Evolutionary conservation across 2,113 vertebrate genomes (phyloP).

Genomic region (Barbus barbus): DNA sequence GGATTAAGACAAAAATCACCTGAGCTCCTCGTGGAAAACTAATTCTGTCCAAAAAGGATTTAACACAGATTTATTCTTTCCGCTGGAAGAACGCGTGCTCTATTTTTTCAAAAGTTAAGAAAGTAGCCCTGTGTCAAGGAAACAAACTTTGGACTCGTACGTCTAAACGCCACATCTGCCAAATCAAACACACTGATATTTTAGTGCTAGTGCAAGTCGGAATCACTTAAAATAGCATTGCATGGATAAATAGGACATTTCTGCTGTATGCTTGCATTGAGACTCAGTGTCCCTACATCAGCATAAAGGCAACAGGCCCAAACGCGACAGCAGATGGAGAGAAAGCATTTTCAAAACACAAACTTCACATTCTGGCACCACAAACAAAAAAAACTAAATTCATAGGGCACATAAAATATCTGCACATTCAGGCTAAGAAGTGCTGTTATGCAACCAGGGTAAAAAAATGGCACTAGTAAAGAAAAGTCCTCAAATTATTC

Average conservation of each 20-base stretch:
- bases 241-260: too few relatives aligned
- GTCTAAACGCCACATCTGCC: neutral
- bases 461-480: neutral
- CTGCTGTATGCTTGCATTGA: neutral
- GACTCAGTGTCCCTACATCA: neutral
- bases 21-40: neutral
- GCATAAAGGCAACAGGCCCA: neutral
- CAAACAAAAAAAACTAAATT: neutral
- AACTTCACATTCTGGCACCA: neutral
- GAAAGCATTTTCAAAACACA: neutral
- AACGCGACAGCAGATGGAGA: neutral
- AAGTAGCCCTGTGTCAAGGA: neutral
- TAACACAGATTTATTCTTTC: neutral
- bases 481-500: slow-evolving; percentile 19
- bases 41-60: neutral
- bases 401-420: neutral
- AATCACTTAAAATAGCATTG: too few relatives aligned
- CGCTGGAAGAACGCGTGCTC: neutral
- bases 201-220: neutral
- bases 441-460: neutral
- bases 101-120: neutral
- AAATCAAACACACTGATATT: neutral
- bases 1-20: neutral
- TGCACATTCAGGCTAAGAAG: neutral
- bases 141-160: neutral